A percentile compares a stretch with the other conserved stretches of the same genome.
phyloP scores from a whole-genome alignment of 1,140 invertebrate genomes.

The Ladona fulva region DNA sequence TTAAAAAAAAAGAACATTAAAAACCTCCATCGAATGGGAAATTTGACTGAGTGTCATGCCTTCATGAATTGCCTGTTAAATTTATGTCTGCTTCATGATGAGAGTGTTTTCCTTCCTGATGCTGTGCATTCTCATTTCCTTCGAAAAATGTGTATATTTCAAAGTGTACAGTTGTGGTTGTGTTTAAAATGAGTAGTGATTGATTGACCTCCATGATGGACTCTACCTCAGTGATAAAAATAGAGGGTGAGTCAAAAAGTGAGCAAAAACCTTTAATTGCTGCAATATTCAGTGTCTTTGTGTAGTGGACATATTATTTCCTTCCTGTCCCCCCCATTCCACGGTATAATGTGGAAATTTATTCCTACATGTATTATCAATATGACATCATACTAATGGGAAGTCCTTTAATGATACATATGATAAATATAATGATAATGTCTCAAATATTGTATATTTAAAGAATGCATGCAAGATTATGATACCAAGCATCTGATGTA shows the following conservation, averaged over 20 bases:
- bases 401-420: not conserved
- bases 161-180: not conserved
- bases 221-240: not conserved
- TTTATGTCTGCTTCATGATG: no score
- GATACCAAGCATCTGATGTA: not conserved
- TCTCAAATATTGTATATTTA: conserved; percentile 9
- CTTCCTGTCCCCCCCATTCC: not conserved
- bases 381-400: not conserved
- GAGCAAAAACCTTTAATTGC: not conserved
- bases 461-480: not conserved
- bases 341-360: not conserved
- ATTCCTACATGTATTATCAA: not conserved
- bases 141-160: not conserved
- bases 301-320: not conserved
- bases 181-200: not conserved
- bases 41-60: no score
- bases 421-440: not conserved
- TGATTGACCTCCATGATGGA: not conserved
- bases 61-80: no score
- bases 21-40: no score
- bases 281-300: conserved; percentile 1
- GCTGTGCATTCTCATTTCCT: no score
- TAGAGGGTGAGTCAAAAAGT: not conserved
- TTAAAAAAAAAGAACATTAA: no score
- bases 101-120: no score